Evolutionary conservation across 2,797 vertebrate genomes (phyloP), one percentile per base, ranked within the genome.

Genomic region (Eulemur mongoz): DNA sequence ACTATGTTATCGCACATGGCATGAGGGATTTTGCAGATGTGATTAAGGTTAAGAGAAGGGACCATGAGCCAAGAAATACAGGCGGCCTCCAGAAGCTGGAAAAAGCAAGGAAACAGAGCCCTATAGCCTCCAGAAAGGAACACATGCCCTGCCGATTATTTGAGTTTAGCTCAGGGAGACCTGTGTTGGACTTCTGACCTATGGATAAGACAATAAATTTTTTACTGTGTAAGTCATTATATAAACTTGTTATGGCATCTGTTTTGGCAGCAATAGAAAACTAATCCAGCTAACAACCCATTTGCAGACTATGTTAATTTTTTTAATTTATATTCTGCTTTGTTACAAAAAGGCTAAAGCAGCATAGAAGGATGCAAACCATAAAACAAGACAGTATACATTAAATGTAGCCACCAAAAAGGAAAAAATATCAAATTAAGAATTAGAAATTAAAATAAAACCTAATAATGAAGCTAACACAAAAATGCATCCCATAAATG

Each of bases 261-360:
- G 9, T 32, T 79, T 40, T 12, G 90, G 25, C 30, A 93, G 6
- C 35, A 89, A 75, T 32, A 75, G 8, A 79, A 65, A 86, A 89
- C 12, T 4, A 88, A 81, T 38, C 32, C 70, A 63, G 23, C 50
- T 87, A 80, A 65, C 14, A 63, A 79, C n/a, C 5, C 17, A 80
- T 69, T 83, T 87, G 35, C 57, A 90, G 67, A 72, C 61, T 73
- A 48, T 65, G 11, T 86, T 87, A 85, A 57, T 78, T 95, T 92
- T 27, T 79, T 40, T 61, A 45, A 45, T 73, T 14, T 86, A 40
- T 43, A 73, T 40, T 13, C 52, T 30, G 8, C 75, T 79, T 91
- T 84, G 1, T 89, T 67, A 11, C 32, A 59, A 38, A 95, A 89
- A 78, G 6, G 35, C 22, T 78, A 72, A 57, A 57, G 48, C n/a